Percentiles rank a stretch among this genome's conserved stretches.
phyloP scores from a whole-genome alignment of 2,888 invertebrate species.

The Odontomyia ornata region DNA sequence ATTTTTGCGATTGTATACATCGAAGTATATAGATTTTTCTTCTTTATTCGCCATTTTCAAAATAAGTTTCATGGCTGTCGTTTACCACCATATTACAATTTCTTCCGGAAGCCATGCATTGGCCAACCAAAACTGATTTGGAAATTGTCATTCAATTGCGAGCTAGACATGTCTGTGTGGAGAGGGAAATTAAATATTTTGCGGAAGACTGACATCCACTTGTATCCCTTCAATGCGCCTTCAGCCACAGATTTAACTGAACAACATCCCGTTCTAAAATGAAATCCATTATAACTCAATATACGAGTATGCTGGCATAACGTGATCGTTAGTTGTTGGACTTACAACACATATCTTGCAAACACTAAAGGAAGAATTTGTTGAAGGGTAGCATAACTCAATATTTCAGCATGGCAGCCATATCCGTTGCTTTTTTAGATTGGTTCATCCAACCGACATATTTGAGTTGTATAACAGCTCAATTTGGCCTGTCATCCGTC shows the following conservation, averaged over 20 bases:
- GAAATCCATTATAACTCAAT: neutral
- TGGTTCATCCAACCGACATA: neutral
- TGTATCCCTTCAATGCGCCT: neutral
- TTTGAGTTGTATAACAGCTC: neutral
- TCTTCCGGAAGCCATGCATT: no score
- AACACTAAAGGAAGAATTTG: neutral
- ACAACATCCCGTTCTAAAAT: neutral
- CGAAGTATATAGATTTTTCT: no score
- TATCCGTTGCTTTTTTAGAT: slow-evolving; percentile 20
- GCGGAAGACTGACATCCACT: neutral
- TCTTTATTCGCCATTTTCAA: neutral
- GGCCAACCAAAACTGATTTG: slow-evolving; percentile 16
- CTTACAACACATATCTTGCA: neutral
- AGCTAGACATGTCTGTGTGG: neutral
- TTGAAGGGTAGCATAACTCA: neutral
- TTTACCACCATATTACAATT: neutral
- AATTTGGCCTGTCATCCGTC: neutral
- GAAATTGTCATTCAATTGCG: slow-evolving; percentile 1
- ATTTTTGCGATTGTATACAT: no score
- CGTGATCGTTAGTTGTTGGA: no score
- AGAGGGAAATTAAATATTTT: slow-evolving; percentile 9
- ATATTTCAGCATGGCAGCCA: slow-evolving; percentile 25
- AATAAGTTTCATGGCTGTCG: no score
- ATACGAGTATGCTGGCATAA: no score
- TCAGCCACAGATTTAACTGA: neutral